Evolutionary conservation across 1,140 invertebrate species (phyloP).

Genomic region (Drosophila tristis): DNA sequence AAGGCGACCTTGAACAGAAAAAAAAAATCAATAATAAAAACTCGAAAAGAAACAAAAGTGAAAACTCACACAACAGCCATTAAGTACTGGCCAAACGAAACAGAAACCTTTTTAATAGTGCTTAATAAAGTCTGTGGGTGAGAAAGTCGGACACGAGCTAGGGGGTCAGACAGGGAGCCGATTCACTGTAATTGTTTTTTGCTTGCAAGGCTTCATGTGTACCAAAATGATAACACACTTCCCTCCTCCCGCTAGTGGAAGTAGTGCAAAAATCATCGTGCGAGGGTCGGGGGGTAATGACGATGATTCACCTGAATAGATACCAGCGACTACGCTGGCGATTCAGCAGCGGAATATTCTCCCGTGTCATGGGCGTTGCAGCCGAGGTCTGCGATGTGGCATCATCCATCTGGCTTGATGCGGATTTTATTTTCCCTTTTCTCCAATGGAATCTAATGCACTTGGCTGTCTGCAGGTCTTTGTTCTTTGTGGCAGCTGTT

Average conservation of each 20-base stretch:
- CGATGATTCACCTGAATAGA: slow-evolving; percentile 84
- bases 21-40: slow-evolving; percentile 66
- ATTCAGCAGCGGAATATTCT: slow-evolving; percentile 85
- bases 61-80: slow-evolving; percentile 34
- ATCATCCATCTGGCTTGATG: slow-evolving; percentile 66
- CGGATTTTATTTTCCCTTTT: slow-evolving; percentile 12
- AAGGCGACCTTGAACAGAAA: slow-evolving; percentile 52
- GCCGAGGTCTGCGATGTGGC: slow-evolving; percentile 72
- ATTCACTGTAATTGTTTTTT: slow-evolving; percentile 10
- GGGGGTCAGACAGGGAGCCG: neutral
- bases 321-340: slow-evolving; percentile 84
- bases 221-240: neutral
- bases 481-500: slow-evolving; percentile 41
- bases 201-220: neutral
- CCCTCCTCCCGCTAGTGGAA: neutral
- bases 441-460: slow-evolving; percentile 29
- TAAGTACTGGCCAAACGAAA: neutral
- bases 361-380: slow-evolving; percentile 82
- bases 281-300: neutral
- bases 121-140: neutral
- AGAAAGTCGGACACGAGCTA: slow-evolving; percentile 3
- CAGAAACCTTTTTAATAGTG: neutral
- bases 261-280: too few relatives aligned
- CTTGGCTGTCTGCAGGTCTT: slow-evolving; percentile 27
- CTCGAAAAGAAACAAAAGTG: slow-evolving; percentile 51